phyloP scores from a whole-genome alignment of 1,140 invertebrate species.

The Tetragnatha versicolor region DNA sequence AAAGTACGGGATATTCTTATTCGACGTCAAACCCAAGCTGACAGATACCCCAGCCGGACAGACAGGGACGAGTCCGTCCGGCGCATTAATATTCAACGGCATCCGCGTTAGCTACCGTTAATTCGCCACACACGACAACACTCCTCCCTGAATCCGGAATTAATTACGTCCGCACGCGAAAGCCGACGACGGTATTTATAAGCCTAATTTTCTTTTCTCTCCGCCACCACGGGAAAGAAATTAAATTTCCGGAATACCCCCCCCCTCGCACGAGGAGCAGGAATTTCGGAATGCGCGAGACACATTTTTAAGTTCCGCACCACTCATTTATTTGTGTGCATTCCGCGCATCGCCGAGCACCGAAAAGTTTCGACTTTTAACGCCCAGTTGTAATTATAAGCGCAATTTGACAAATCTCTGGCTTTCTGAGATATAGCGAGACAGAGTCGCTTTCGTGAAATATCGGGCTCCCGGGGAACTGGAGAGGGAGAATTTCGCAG shows the following conservation, averaged over 20 bases:
- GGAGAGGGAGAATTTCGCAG: too few relatives aligned
- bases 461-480: too few relatives aligned
- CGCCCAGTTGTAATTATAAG: slow-evolving; percentile 50
- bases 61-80: not conserved
- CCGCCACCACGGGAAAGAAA: slow-evolving; percentile 54
- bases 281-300: too few relatives aligned
- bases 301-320: slow-evolving; percentile 54
- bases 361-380: slow-evolving; percentile 40
- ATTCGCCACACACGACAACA: slow-evolving; percentile 53
- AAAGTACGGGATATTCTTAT: not conserved
- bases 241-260: slow-evolving; percentile 52
- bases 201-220: slow-evolving; percentile 55
- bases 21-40: not conserved
- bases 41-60: not conserved
- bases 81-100: slow-evolving; percentile 53
- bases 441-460: too few relatives aligned
- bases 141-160: slow-evolving; percentile 45
- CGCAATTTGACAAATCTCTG: slow-evolving; percentile 53
- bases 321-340: slow-evolving; percentile 54
- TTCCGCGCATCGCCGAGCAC: slow-evolving; percentile 37
- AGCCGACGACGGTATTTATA: slow-evolving; percentile 50
- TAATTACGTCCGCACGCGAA: slow-evolving; percentile 52
- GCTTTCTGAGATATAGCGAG: slow-evolving; percentile 34
- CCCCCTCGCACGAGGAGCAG: not conserved
- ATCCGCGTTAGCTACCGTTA: slow-evolving; percentile 52